phyloP scores from a whole-genome alignment of 2,113 vertebrate species.

The Hyperopisus bebe region DNA sequence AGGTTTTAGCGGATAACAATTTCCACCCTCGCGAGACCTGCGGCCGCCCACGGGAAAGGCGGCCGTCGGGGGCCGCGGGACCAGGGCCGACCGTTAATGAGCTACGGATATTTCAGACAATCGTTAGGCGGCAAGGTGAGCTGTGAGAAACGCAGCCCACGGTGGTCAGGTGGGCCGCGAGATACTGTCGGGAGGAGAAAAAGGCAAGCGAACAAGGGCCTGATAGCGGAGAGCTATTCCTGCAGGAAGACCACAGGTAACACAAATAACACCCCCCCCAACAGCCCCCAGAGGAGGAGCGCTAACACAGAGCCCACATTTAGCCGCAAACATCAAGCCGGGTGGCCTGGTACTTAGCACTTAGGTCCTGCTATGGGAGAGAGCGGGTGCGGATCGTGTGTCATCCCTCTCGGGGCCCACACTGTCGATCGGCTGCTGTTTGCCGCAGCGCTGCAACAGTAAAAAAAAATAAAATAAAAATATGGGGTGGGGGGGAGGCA shows the following conservation, averaged over 20 bases:
- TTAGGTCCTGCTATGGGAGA: background rate
- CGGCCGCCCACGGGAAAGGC: background rate
- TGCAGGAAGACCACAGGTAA: background rate
- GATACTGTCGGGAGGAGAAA: background rate
- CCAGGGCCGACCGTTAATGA: background rate
- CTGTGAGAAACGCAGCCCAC: background rate
- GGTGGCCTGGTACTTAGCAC: background rate
- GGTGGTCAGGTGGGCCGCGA: background rate
- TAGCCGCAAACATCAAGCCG: background rate
- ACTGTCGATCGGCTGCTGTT: background rate
- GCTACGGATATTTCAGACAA: background rate
- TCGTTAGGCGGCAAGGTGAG: background rate
- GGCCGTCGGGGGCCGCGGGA: background rate
- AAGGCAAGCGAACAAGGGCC: background rate
- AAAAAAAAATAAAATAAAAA: background rate
- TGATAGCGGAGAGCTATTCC: background rate
- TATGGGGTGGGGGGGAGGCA: background rate
- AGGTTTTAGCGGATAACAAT: constrained; percentile 4
- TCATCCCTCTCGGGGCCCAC: too few relatives aligned
- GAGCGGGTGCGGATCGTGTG: background rate
- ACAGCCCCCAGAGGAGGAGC: background rate
- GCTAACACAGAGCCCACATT: background rate
- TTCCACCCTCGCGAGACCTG: background rate
- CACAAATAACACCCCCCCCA: background rate
- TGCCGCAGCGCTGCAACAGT: too few relatives aligned